Evolutionary conservation across 2,113 vertebrate genomes (phyloP).

Genomic region (Forbesichthys papilliferus): DNA sequence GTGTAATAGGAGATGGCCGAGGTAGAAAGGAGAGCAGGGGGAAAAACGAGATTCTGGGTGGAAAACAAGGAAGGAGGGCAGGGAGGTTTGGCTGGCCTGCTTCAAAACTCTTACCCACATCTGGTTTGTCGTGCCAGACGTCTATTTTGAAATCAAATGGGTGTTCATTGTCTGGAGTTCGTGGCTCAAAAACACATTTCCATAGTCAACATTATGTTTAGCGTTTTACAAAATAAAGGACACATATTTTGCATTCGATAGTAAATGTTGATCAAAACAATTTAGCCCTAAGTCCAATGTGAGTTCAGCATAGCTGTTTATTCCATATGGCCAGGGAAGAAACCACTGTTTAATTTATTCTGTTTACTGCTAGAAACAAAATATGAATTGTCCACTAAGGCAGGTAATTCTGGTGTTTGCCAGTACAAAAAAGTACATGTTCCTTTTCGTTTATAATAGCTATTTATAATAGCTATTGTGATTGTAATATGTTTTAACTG

Average conservation of each 20-base stretch:
- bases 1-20: slow-evolving; percentile 60
- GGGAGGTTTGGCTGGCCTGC: background rate
- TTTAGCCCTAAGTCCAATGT: slow-evolving; percentile 9
- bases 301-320: slow-evolving; percentile 29
- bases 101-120: background rate
- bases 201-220: background rate
- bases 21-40: slow-evolving; percentile 30
- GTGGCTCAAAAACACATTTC: too few species aligned
- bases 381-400: slow-evolving; percentile 27
- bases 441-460: slow-evolving; percentile 47
- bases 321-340: slow-evolving; percentile 27
- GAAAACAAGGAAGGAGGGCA: slow-evolving; percentile 3
- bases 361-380: slow-evolving; percentile 45
- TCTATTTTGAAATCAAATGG: too few species aligned
- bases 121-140: background rate
- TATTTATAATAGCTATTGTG: slow-evolving; percentile 61
- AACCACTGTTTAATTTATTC: slow-evolving; percentile 49
- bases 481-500: slow-evolving; percentile 32
- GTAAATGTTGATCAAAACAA: background rate
- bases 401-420: slow-evolving; percentile 58
- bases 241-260: background rate
- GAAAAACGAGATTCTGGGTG: slow-evolving; percentile 31
- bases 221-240: background rate
- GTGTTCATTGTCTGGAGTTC: too few species aligned
- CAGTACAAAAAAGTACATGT: slow-evolving; percentile 39